Evolutionary conservation across 2,113 vertebrate genomes (phyloP), one percentile per base, ranked within the genome.

Genomic region (Strix aluco): DNA sequence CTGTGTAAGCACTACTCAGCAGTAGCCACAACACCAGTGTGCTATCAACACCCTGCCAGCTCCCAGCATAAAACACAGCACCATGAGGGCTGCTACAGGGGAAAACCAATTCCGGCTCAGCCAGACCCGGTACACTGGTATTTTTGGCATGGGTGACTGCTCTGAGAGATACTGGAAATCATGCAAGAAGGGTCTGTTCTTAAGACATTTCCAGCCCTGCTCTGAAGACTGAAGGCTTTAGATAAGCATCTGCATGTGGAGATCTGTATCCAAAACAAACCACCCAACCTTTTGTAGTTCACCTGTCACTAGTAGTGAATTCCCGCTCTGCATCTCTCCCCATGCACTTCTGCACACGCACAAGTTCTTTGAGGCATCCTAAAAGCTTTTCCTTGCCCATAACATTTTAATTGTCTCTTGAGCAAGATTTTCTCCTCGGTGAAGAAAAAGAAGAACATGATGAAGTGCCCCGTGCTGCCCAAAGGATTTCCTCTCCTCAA

Each of bases 181-280:
- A 72, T 75, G 88, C 81, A 69, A 92, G 80, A 84, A 86, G 44
- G 30, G 54, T 67, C 25, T 91, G 52, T 86, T 95, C 84, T 73
- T 69, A 59, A 88, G 79, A 91, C 32, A 73, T 85, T 97, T 65
- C 38, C 82, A 91, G 49, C 29, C 27, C 20, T 78, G 32, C 59
- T 95, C 55, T 72, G 62, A 92, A 74, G 79, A 44, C 36, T 83
- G 83, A 93, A 34, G 61, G 71, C 74, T 92, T 92, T 92, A 93
- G 86, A 91, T 94, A 96, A 94, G 65, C 13, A 11, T 92, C 91
- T 92, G 59, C 46, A 36, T 92, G 69, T 44, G 59, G 10, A 47
- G 52, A n/a, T 75, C 71, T 86, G 63, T 86, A 88, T 93, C 84
- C 95, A 94, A 95, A 96, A 82, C 38, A 95, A 96, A 54, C 54